Base-by-base conservation (phyloP, 2,797 vertebrate genomes). In the Prionace glauca region DNA sequence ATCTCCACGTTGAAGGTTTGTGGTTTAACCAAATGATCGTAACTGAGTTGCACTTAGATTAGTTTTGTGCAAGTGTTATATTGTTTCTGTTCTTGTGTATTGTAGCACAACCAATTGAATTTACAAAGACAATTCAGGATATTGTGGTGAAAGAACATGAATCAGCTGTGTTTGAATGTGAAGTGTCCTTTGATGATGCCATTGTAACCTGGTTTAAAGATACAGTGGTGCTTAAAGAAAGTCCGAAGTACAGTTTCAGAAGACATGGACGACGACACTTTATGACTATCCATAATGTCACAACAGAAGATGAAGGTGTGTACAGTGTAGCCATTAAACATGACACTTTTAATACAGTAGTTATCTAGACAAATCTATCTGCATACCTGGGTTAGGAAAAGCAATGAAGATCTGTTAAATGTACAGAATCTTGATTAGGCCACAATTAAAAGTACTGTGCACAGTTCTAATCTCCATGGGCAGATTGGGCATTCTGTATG, bases 161-260 rank as follows among this genome's bases (percentile, higher is more conserved):
- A 96, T 98, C 99, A 0, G 99, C 99, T 96, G 99, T 98, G 95
- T 99, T 99, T 67, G 99, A 99, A 96, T 99, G 99, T 0, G 99
- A 99, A 96, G 99, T 99, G 95, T 99, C 99, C 96, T 99, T 99
- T 96, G 99, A 99, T 97, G 99, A 99, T 94, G 99, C 99, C 11
- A 97, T 99, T 11, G 99, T 99, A 96, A 99, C 99, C 0, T 99
- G 99, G 99, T 99, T 99, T 97, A 99, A 99, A 98, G 99, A 99
- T 96, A 98, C 98, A 72, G 98, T 98, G 96, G 99, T 99, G 96
- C 98, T 99, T 96, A 98, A 96, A 95, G 99, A 99, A 97, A 98
- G 99, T 97, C 97, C 97, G 95, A 99, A 99, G 96, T 99, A 99
- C 98, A 99, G 98, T 97, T 99, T 99, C 96, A 98, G 97, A 96